These are phyloP conservation scores for Synanthedon tipuliformis DNA, from an alignment of 2,888 invertebrate species.

Conservation along the genomic window DNA sequence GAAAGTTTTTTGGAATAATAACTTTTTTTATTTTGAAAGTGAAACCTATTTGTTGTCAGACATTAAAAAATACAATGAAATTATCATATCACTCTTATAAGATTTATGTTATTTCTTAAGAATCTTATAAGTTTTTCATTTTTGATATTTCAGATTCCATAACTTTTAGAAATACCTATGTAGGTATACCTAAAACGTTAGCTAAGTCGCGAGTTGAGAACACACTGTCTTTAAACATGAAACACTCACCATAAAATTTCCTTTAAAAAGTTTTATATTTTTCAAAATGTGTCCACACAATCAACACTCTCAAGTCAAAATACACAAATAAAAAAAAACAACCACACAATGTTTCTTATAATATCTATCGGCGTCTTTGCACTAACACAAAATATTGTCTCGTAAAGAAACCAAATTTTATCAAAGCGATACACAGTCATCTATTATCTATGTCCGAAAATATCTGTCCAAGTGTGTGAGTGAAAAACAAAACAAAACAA, in stretches of 20 bases:
- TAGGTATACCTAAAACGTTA: too few species aligned
- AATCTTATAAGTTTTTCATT: too few species aligned
- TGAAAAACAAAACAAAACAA: conserved; percentile 54
- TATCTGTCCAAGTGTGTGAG: conserved; percentile 34
- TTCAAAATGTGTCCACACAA: conserved; percentile 25
- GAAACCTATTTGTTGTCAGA: too few species aligned
- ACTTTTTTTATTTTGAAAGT: too few species aligned
- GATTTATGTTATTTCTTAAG: too few species aligned
- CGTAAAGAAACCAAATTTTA: conserved; percentile 14
- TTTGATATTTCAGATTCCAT: too few species aligned
- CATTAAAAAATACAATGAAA: too few species aligned
- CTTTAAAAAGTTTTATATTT: conserved; percentile 18
- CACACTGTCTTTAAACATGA: neutral
- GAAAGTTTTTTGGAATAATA: too few species aligned
- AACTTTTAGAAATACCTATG: too few species aligned
- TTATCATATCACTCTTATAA: too few species aligned
- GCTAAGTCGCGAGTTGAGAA: too few species aligned
- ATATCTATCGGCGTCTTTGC: conserved; percentile 6
- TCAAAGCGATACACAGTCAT: conserved; percentile 39
- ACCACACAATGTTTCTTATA: conserved; percentile 20
- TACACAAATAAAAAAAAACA: conserved; percentile 21
- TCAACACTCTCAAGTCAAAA: conserved; percentile 33
- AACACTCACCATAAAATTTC: conserved; percentile 35
- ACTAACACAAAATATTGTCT: conserved; percentile 9
- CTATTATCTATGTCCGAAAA: conserved; percentile 36